phyloP scores from a whole-genome alignment of 1,140 invertebrate species.

The Macrocentrus cingulum region DNA sequence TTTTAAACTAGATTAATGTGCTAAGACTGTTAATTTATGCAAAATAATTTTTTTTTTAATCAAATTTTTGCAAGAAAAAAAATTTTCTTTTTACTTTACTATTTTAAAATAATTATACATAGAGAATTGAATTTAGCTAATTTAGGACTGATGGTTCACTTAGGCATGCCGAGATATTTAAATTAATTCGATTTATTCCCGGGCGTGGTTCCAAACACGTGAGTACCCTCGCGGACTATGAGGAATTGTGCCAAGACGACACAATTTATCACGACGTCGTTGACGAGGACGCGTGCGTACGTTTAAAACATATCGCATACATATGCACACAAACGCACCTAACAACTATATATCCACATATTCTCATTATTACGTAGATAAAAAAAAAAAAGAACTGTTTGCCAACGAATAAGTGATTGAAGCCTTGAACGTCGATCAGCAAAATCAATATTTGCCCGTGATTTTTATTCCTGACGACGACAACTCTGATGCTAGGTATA shows the following conservation, averaged over 20 bases:
- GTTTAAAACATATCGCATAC: constrained; percentile 6
- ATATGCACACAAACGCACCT: not conserved
- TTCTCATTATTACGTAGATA: too few relatives aligned
- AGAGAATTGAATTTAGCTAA: not conserved
- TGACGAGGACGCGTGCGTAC: constrained; percentile 17
- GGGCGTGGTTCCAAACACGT: constrained; percentile 12
- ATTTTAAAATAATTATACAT: too few relatives aligned
- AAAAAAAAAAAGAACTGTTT: too few relatives aligned
- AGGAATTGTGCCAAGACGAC: constrained; percentile 23
- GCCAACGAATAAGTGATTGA: constrained; percentile 13
- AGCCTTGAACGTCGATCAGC: constrained; percentile 35
- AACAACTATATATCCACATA: too few relatives aligned
- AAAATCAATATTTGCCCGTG: constrained; percentile 39
- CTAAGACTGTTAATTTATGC: too few relatives aligned
- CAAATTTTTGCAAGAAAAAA: not conserved
- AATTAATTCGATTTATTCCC: constrained; percentile 24
- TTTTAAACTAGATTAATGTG: too few relatives aligned
- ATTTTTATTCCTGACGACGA: constrained; percentile 24
- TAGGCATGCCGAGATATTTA: not conserved
- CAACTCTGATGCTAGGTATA: not conserved
- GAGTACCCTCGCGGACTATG: not conserved
- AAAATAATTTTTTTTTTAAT: too few relatives aligned
- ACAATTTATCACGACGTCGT: constrained; percentile 23
- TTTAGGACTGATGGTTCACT: not conserved
- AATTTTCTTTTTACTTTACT: too few relatives aligned